Evolutionary conservation across 2,113 vertebrate genomes (phyloP).

Genomic region (Siphamia tubifer): DNA sequence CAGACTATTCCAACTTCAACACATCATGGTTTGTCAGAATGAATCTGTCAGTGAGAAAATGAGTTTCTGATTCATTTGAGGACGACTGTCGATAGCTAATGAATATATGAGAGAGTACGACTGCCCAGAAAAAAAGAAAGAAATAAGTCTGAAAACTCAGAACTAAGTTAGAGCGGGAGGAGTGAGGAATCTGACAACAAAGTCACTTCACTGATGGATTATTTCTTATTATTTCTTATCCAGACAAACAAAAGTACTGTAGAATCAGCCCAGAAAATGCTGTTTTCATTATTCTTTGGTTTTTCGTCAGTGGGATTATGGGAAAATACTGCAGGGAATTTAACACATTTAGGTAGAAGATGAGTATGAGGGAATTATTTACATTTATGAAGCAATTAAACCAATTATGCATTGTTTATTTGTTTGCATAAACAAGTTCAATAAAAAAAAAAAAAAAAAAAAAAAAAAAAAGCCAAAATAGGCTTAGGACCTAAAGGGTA

Average conservation of each 20-base stretch:
- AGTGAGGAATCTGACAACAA: neutral
- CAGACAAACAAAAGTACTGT: neutral
- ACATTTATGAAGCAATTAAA: too few species aligned
- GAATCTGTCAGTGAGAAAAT: neutral
- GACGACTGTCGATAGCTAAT: neutral
- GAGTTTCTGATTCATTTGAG: neutral
- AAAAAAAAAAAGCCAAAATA: too few species aligned
- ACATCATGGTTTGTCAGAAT: neutral
- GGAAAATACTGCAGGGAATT: too few species aligned
- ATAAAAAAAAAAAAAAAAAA: too few species aligned
- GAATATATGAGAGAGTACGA: neutral
- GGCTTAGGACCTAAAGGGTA: too few species aligned
- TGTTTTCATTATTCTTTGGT: too few species aligned
- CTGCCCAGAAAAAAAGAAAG: neutral
- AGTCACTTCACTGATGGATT: neutral
- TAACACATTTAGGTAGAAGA: too few species aligned
- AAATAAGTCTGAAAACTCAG: neutral
- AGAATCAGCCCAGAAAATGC: too few species aligned
- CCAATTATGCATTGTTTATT: too few species aligned
- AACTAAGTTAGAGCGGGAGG: constrained; percentile 17
- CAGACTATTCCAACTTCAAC: neutral
- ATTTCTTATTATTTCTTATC: constrained; percentile 14
- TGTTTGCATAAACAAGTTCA: too few species aligned
- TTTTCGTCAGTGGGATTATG: too few species aligned
- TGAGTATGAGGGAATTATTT: too few species aligned